phyloP scores from a whole-genome alignment of 2,888 invertebrate genomes.

The Thyatira batis region DNA sequence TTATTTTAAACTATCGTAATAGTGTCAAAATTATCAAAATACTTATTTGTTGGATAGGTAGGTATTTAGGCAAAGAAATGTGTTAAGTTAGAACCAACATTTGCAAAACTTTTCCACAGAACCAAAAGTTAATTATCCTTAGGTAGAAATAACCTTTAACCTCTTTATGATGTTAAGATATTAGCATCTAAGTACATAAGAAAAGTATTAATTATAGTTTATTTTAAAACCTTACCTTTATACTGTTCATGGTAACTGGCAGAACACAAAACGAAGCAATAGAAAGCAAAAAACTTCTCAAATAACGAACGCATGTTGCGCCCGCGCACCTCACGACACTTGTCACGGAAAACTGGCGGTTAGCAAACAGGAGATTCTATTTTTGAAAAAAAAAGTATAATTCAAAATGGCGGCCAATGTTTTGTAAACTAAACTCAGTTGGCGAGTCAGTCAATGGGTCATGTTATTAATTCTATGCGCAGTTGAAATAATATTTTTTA shows the following conservation, averaged over 20 bases:
- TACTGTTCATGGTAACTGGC: constrained; percentile 70
- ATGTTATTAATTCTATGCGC: not conserved
- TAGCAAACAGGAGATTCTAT: not conserved
- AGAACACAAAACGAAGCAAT: constrained; percentile 28
- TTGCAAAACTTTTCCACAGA: too few species aligned
- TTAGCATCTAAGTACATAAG: too few species aligned
- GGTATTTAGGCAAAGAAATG: too few species aligned
- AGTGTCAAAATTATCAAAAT: too few species aligned
- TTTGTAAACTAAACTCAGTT: not conserved
- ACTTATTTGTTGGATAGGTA: too few species aligned
- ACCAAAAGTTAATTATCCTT: too few species aligned
- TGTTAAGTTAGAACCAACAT: too few species aligned
- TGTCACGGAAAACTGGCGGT: not conserved
- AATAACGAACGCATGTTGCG: constrained; percentile 17
- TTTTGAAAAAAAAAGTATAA: not conserved
- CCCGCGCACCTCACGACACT: not conserved
- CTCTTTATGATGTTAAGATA: too few species aligned
- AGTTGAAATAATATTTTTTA: not conserved
- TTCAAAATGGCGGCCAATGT: not conserved
- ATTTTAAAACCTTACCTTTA: constrained; percentile 46
- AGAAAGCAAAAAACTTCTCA: constrained; percentile 21
- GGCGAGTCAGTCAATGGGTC: not conserved
- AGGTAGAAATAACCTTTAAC: too few species aligned
- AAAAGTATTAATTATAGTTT: too few species aligned
- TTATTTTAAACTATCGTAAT: too few species aligned